A percentile compares a stretch with the other conserved stretches of the same genome.
phyloP scores from a whole-genome alignment of 2,113 vertebrate genomes.

The Hemichromis elongatus region DNA sequence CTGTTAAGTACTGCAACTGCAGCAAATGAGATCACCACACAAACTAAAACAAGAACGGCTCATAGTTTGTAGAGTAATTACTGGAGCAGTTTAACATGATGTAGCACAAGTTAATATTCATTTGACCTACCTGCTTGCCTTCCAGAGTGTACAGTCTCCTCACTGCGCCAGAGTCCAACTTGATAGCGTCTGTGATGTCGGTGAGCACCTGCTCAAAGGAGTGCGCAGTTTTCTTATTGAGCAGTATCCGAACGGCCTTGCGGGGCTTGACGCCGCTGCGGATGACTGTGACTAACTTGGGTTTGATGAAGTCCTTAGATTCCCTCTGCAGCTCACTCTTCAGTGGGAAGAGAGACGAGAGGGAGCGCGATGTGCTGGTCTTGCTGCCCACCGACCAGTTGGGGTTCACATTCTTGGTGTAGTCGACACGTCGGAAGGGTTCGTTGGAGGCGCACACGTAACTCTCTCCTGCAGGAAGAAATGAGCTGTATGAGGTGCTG shows the following conservation, averaged over 20 bases:
- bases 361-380: constrained; percentile 76
- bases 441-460: constrained; percentile 98
- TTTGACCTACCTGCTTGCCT: constrained; percentile 87
- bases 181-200: constrained; percentile 97
- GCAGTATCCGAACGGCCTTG: constrained; percentile 92
- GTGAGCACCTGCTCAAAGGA: constrained; percentile 96
- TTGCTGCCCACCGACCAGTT: constrained; percentile 95
- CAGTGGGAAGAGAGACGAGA: constrained; percentile 73
- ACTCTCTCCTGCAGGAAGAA: constrained; percentile 83
- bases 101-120: not conserved
- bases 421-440: constrained; percentile 89
- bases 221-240: constrained; percentile 98
- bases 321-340: constrained; percentile 82
- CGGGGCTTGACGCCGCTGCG: constrained; percentile 94
- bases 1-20: not conserved
- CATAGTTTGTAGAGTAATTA: not conserved
- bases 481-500: not conserved
- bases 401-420: constrained; percentile 92
- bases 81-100: not conserved
- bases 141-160: constrained; percentile 93
- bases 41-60: not conserved
- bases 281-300: constrained; percentile 96
- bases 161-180: constrained; percentile 93
- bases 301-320: constrained; percentile 93
- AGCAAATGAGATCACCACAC: not conserved